Evolutionary conservation across 2,888 invertebrate species (phyloP), one percentile per base, ranked within the genome.

Genomic region (Drosophila hawaiiensis): DNA sequence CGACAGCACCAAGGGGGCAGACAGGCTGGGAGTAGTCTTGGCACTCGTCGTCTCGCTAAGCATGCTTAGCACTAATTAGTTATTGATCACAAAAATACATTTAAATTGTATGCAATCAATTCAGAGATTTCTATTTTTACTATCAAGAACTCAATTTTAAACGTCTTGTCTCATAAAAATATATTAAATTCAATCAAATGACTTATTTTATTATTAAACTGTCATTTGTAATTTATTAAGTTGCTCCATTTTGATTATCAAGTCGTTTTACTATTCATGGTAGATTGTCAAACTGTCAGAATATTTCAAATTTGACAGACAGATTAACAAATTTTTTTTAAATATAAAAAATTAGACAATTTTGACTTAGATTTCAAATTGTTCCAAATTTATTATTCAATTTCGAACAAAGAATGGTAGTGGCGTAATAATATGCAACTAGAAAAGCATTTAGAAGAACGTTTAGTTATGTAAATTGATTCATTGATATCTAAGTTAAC

Each of bases 61-160:
- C 35, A 37, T 61, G 55, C 19, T 37, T 12, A 29, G 9, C n/a
- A 54, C 14, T 28, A 16, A 66, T 41, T 61, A 22, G 33, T 28
- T 39, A 60, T 60, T 49, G 14, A 39, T 19, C 25, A 41, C 10
- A n/a, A n/a, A 41, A 41, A n/a, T n/a, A 41, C n/a, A 19, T 41
- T 10, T 41, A 10, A 41, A 25, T 47, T 25, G 25, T 16, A 25
- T 43, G 14, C 22, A 16, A 9, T 47, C 25, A 25, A 47, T 9
- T 47, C 9, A 16, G 9, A 47, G 4, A 16, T 25, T 25, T 25
- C 9, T 4, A 25, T 9, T 25, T 25, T 7, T 25, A 25, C 9
- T 4, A 16, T 16, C 2, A 9, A 47, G 9, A 16, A 1, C 4
- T 16, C 4, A 25, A 47, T 25, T 47, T 7, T 1, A 16, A 25